Base-by-base conservation (phyloP, 2,113 vertebrate species). In the Arvicanthis niloticus region DNA sequence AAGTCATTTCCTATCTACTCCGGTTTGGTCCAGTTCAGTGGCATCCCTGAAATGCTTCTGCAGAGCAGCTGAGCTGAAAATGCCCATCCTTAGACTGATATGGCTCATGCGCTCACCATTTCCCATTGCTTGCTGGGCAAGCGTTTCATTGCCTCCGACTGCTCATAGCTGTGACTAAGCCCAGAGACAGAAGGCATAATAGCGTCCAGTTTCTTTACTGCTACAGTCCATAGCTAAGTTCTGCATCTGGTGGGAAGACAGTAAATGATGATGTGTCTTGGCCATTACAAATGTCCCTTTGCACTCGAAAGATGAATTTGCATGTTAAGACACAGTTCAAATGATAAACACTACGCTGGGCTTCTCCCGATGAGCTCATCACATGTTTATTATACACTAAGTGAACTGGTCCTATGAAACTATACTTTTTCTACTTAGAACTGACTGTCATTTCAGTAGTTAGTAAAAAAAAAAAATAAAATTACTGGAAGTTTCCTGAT, bases 391-490 rank as follows among this genome's bases (percentile, higher is more conserved):
- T n/a, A n/a, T 51, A 11, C 53, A 84, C 4, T 75, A 95, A 95
- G 86, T 95, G 5, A 91, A 94, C 75, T 89, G 17, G 84, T 88
- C 24, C 24, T 89, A 72, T 91, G 88, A 97, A 93, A 94, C 12
- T 22, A 17, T 94, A 77, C 87, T 97, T 87, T 86, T 97, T 37
- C 72, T 76, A 56, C 72, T 78, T 89, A 81, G 22, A 72, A 84
- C 0, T 89, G 51, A 8, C 58, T 95, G 62, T 94, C 88, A 93
- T 91, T 87, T 94, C 19, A 92, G 24, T 72, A 21, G 34, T 80
- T 91, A 93, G 78, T 21, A 21, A 96, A 92, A 96, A 88, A 96
- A 73, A 73, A 24, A 62, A 56, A 51, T 51, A 56, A 78, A 82
- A 91, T 77, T 60, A 68, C 26, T 91, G 67, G 48, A 89, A n/a